Base-by-base conservation (phyloP, 2,797 vertebrate genomes). In the Mionectes olivaceus region DNA sequence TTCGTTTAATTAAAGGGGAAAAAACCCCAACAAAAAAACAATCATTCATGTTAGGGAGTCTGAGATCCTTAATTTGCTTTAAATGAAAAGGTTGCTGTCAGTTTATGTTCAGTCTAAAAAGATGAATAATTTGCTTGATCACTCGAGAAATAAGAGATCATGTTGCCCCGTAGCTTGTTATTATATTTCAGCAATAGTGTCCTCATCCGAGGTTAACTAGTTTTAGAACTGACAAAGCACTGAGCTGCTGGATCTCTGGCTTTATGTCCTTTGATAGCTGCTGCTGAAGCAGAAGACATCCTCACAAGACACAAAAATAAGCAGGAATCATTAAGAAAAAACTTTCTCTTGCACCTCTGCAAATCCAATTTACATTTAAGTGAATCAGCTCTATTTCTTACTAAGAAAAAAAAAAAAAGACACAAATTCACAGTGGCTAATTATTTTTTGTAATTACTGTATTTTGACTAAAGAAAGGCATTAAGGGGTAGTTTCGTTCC, bases 61-160 rank as follows among this genome's bases (percentile, higher is more conserved):
- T 80, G 61, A 93, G 50, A 83, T 75, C 61, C 63, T 87, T 89
- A 67, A 81, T 88, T 87, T 89, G 24, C 50, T 94, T 85, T 83
- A 83, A 94, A 92, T 91, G 28, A 73, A 92, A 92, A 75, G 39
- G 73, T 76, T 67, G 1, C 37, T 88, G 61, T 86, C 76, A 28
- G 33, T 75, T 95, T 91, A 92, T 9, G 35, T 67, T 88, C 65
- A 71, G 50, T n/a, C 61, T 76, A 52, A 87, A 88, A 89, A 78
- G 79, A 89, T 32, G 55, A 93, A 88, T 78, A 80, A 89, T 93
- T 74, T 84, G 12, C 82, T 87, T 89, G 74, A 90, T 89, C 63
- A 71, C 30, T 81, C 41, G 44, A 86, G 69, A 95, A 93, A 75
- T 27, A 69, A 68, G 75, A 83, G 84, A 71, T 88, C 43, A 22